Percentiles rank a stretch among this genome's conserved stretches.
phyloP scores from a whole-genome alignment of 2,797 vertebrate species.

The Tauraco hartlaubi region DNA sequence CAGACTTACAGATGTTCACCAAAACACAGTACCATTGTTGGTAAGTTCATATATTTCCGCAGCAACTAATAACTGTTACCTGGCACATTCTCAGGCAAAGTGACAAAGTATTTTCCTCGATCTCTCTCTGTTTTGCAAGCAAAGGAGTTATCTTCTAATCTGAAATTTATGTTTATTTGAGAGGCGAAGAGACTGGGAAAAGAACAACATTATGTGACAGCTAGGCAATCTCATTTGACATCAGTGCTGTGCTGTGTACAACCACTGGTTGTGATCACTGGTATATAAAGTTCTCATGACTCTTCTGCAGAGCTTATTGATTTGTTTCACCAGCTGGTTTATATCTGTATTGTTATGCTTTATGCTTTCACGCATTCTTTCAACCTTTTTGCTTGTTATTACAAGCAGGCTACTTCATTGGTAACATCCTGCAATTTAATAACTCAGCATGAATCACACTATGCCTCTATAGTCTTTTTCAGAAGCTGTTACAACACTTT shows the following conservation, averaged over 20 bases:
- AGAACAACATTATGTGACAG: background rate
- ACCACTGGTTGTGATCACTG: background rate
- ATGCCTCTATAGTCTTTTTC: background rate
- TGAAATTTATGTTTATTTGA: background rate
- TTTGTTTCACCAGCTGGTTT: background rate
- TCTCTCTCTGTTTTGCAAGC: background rate
- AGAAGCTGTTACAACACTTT: background rate
- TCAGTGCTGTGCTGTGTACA: background rate
- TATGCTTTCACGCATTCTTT: background rate
- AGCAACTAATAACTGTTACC: background rate
- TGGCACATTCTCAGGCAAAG: background rate
- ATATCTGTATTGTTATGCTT: background rate
- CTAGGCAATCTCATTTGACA: background rate
- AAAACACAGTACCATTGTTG: background rate
- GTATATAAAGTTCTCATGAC: background rate
- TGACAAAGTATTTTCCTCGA: background rate
- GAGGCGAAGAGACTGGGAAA: background rate
- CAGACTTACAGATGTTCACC: background rate
- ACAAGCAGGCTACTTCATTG: background rate
- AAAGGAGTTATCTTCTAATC: background rate
- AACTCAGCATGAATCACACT: background rate
- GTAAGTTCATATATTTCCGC: background rate
- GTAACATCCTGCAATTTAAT: background rate
- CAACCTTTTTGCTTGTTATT: background rate
- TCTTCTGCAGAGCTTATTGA: background rate